A percentile compares a stretch with the other conserved stretches of the same genome.
These are phyloP conservation scores for Lamellibrachia columna DNA, from an alignment of 2,888 invertebrate species.

Conservation along the genomic window DNA sequence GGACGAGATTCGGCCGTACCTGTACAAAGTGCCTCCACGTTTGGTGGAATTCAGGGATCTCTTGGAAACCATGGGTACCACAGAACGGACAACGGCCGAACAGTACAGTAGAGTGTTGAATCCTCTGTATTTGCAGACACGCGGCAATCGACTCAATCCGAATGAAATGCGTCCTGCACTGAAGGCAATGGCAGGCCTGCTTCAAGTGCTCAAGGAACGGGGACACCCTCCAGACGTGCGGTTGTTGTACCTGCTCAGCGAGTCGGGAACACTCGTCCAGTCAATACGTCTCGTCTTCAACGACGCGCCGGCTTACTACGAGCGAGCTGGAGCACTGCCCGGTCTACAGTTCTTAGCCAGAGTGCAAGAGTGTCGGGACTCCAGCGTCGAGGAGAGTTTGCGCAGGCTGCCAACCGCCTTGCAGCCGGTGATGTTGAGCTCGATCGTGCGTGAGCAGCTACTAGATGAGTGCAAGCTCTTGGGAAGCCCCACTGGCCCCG, in stretches of 20 bases:
- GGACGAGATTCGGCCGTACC: conserved; percentile 45
- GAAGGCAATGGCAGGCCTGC: conserved; percentile 40
- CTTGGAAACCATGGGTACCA: conserved; percentile 45
- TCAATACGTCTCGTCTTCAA: conserved; percentile 38
- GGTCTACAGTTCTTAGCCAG: conserved; percentile 38
- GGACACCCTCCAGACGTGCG: conserved; percentile 22
- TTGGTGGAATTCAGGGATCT: conserved; percentile 42
- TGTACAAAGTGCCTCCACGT: conserved; percentile 42
- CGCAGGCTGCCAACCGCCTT: conserved; percentile 35
- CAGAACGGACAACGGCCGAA: conserved; percentile 36
- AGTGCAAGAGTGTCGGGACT: conserved; percentile 34
- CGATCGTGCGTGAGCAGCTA: conserved; percentile 42
- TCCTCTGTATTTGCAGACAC: conserved; percentile 34
- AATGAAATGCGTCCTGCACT: conserved; percentile 39
- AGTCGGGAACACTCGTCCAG: conserved; percentile 33
- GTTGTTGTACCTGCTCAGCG: conserved; percentile 38
- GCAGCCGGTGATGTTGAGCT: conserved; percentile 42
- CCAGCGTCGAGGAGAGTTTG: conserved; percentile 35
- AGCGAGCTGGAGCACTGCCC: conserved; percentile 34
- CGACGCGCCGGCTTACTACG: conserved; percentile 41
- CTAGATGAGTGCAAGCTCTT: conserved; percentile 28
- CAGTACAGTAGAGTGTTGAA: conserved; percentile 45
- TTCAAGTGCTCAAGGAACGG: conserved; percentile 31
- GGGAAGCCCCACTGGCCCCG: conserved; percentile 31
- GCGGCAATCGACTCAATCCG: conserved; percentile 34